These are phyloP conservation scores for Leucopsar rothschildi DNA, from an alignment of 2,113 vertebrate species.

Conservation along the genomic window DNA sequence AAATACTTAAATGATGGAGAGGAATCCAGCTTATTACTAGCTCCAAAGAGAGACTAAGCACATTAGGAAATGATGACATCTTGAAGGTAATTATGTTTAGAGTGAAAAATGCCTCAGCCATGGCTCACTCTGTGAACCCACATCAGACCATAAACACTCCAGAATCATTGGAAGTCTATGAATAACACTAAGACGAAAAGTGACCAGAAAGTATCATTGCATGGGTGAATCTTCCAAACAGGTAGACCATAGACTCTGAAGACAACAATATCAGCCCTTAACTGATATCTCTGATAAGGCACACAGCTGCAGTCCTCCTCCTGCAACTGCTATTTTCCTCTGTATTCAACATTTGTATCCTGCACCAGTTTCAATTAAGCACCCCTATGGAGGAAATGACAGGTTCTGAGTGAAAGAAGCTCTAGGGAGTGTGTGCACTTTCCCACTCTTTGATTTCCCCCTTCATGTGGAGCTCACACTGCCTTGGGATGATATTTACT, in stretches of 20 bases:
- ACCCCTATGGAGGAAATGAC: constrained; percentile 44
- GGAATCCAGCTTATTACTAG: background rate
- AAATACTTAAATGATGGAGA: background rate
- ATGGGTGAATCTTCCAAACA: background rate
- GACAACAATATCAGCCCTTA: background rate
- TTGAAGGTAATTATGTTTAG: background rate
- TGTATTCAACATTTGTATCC: background rate
- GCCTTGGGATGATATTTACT: constrained; percentile 57
- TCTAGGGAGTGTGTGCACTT: constrained; percentile 32
- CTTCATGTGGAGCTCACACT: constrained; percentile 54
- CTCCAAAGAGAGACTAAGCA: background rate
- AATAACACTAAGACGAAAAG: background rate
- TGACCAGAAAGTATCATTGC: background rate
- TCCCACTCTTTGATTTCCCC: constrained; percentile 46
- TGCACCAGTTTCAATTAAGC: constrained; percentile 24
- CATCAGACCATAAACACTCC: background rate
- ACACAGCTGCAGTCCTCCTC: background rate
- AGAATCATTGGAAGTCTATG: background rate
- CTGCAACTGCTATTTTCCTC: background rate
- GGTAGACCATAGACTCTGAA: background rate
- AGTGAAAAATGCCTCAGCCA: background rate
- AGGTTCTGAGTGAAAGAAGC: constrained; percentile 46
- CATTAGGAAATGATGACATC: background rate
- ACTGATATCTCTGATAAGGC: background rate
- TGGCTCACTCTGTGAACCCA: background rate